Evolutionary conservation across 1,140 invertebrate genomes (phyloP), one percentile per base, ranked within the genome.

Genomic region (Theocolax elegans): DNA sequence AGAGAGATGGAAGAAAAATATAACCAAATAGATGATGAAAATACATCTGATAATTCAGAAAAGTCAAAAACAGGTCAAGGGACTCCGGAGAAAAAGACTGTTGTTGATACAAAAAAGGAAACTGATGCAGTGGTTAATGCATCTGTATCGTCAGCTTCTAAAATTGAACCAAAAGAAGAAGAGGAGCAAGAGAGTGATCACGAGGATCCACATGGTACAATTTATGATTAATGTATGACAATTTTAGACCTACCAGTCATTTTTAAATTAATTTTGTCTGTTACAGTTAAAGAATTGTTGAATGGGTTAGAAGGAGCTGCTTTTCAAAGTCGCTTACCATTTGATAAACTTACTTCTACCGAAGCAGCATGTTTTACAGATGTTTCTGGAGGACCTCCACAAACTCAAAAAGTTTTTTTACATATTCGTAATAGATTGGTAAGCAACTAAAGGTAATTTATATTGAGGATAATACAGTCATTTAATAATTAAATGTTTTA

Each of bases 361-460:
- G 97, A 99, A 88, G 94, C 95, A 4, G 92, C 93, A 40, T 95
- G 94, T 81, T 99, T 99, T 83, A 92, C 94, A 21, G 97, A 99
- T 81, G 91, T 99, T 40, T 90, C 93, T 66, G 89, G 91, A 73
- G 92, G 90, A 15, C 90, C 93, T 25, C 88, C 94, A 35, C 92
- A 95, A 76, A 92, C 94, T 9, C 93, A 96, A 74, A 94, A 95
- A 86, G 91, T 97, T 4, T 98, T 97, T 84, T 88, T 98, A 27
- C 94, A 97, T 81, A 92, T 98, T 74, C 90, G 97, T 76, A 99
- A 99, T 83, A 89, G 95, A 79, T 86, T 98, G 73, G 91, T 92
- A 83, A 84, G 85, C 77, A 19, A 19, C 21, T 21, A 35, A 60
- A 17, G 38, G 42, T 49, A 48, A 42, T 35, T 3, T 25, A 56